Conservation (phyloP, 2,888 invertebrate species). For the Muscina levida region DNA sequence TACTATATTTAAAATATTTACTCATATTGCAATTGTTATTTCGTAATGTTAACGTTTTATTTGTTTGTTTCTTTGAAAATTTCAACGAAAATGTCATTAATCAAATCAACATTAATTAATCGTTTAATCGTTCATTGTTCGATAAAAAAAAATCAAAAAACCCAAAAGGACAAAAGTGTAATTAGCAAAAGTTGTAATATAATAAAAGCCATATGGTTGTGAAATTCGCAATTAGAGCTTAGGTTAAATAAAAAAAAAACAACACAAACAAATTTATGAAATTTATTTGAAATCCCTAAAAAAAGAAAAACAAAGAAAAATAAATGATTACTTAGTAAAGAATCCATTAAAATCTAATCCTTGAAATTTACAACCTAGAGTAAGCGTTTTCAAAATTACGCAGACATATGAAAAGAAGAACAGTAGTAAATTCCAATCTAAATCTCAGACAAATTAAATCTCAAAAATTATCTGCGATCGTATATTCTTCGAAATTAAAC, state of each 20-base stretch:
- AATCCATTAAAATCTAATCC: background rate
- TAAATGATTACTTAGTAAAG: conserved; percentile 4
- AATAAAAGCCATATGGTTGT: conserved; percentile 72
- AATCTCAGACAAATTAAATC: no score
- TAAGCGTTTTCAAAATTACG: no score
- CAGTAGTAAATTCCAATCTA: no score
- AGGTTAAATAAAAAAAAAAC: conserved; percentile 64
- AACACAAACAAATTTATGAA: conserved; percentile 24
- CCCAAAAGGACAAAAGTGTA: conserved; percentile 42
- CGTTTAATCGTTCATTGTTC: conserved; percentile 7
- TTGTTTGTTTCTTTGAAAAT: conserved; percentile 2
- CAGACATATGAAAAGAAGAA: no score
- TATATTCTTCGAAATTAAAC: no score
- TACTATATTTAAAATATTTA: conserved; percentile 12
- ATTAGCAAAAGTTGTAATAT: conserved; percentile 62
- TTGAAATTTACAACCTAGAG: background rate
- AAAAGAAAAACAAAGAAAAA: conserved; percentile 4
- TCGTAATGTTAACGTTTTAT: background rate
- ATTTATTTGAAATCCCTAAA: conserved; percentile 7
- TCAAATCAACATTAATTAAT: conserved; percentile 9
- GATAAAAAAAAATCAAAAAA: conserved; percentile 38
- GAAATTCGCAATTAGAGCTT: conserved; percentile 74
- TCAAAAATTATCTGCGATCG: no score
- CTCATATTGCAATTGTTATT: conserved; percentile 15
- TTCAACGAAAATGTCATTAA: no score